Evolutionary conservation across 2,797 vertebrate species (phyloP).

Genomic region (Triplophysa bombifrons): DNA sequence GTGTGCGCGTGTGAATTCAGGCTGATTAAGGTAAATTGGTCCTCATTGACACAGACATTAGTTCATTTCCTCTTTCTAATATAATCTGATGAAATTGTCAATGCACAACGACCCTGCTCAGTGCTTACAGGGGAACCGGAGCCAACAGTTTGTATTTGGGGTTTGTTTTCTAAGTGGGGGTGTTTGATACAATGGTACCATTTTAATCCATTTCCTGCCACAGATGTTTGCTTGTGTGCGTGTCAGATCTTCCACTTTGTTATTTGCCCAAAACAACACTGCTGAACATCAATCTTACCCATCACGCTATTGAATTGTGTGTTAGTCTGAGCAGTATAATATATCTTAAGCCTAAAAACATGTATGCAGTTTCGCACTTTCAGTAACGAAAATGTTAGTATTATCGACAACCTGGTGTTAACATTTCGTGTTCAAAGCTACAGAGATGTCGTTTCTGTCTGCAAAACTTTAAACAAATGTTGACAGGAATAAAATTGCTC

Average conservation of each 20-base stretch:
- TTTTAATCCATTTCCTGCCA: conserved; percentile 18
- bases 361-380: not conserved
- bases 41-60: not conserved
- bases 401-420: conserved; percentile 6
- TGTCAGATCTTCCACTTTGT: not conserved
- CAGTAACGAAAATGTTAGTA: not conserved
- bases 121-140: not conserved
- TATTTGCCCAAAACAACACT: conserved; percentile 28
- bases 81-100: not conserved
- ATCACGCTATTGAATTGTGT: not conserved
- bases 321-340: conserved; percentile 4
- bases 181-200: not conserved
- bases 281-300: not conserved
- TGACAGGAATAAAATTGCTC: not conserved
- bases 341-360: not conserved
- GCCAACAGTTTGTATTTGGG: conserved; percentile 3
- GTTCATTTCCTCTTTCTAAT: not conserved
- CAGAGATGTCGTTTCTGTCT: not conserved
- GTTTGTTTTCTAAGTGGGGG: not conserved
- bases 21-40: not conserved
- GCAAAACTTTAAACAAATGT: not conserved
- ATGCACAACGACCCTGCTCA: conserved; percentile 1
- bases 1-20: not conserved
- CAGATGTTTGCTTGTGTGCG: conserved; percentile 2
- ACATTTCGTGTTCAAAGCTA: not conserved